Evolutionary conservation across 2,888 invertebrate genomes (phyloP), one percentile per base, ranked within the genome.

Genomic region (Netelia virgata): DNA sequence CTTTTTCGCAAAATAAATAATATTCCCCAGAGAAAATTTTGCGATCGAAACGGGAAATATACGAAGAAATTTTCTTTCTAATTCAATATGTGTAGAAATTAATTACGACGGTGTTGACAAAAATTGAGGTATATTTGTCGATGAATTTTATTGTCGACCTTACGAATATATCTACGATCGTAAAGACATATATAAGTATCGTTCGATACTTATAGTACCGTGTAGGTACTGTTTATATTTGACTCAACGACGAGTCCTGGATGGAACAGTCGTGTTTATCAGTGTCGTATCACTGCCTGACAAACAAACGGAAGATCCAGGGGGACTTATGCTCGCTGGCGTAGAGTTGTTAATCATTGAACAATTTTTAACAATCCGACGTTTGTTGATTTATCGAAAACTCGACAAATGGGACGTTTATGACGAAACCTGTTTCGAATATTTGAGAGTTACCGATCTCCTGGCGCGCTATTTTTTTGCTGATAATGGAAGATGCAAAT

Each of bases 401-500:
- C 14, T 9, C 2, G 23, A 70, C 23, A 8, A 55, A 28, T 11
- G 11, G 43, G 16, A 63, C n/a, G n/a, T 69, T 81, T 63, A 53
- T 11, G 75, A 75, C 43, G 20, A 57, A 59, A 57, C 1, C 23
- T 2, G 68, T 16, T 14, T 59, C 47, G 47, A 59, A 9, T 57
- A 59, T 59, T 57, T 20, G 18, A 23, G 16, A 68, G 18, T 66
- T 28, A 28, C 28, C 28, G 11, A 14, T n/a, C n/a, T n/a, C n/a
- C n/a, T n/a, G 14, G 6, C 3, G 75, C 64, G 70, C 43, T 63
- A 63, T 50, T 28, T 14, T 74, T 78, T 74, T 63, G n/a, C 64
- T 50, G 70, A 73, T 80, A 80, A 80, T 70, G 53, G 23, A 43
- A 80, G 73, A 80, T 76, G 80, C 66, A 73, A 84, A 76, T 73